Base-by-base conservation (phyloP, 1,140 invertebrate species). In the Zaprionus capensis region DNA sequence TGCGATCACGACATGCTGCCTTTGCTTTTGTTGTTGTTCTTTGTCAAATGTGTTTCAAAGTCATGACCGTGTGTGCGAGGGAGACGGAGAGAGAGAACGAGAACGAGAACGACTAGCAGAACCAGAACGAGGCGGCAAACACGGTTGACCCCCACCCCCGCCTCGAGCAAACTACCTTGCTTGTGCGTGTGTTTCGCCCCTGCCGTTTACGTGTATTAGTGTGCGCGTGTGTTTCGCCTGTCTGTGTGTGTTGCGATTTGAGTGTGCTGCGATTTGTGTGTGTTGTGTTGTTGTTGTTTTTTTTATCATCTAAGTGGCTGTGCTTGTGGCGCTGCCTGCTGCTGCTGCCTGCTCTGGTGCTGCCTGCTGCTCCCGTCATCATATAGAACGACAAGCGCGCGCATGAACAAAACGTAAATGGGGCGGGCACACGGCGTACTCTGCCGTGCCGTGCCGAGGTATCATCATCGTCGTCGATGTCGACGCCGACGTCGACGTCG, bases 1-100 rank as follows among this genome's bases (percentile, higher is more conserved):
- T 66, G 66, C 55, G 76, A 84, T 82, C 80, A 68, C 53, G 71
- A 58, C 36, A 44, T 36, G 63, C 49, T 49, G 24, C 26, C 12
- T n/a, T 36, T 53, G 65, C 46, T 57, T 26, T 73, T 62, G 31
- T 66, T 36, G 53, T n/a, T 63, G 64, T 17, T 46, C 5, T 49
- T 66, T 75, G 85, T 90, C 85, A 90, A 90, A 90, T 90, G 67
- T 77, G 73, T 80, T 90, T 90, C 85, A 90, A 90, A 90, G 81
- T 90, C 81, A 85, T 67, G 68, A 70, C 34, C 78, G 81, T 70
- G 66, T 72, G 63, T 88, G 76, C 63, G 76, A 71, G 71, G 17
- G 73, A 55, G 76, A 49, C 3, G 5, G 56, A 63, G 69, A 44
- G 59, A 20, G 34, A 62, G 63, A 49, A 36, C 11, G n/a, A 5